Evolutionary conservation across 2,797 vertebrate species (phyloP).

Genomic region (Cryptoblepharus egeriae): DNA sequence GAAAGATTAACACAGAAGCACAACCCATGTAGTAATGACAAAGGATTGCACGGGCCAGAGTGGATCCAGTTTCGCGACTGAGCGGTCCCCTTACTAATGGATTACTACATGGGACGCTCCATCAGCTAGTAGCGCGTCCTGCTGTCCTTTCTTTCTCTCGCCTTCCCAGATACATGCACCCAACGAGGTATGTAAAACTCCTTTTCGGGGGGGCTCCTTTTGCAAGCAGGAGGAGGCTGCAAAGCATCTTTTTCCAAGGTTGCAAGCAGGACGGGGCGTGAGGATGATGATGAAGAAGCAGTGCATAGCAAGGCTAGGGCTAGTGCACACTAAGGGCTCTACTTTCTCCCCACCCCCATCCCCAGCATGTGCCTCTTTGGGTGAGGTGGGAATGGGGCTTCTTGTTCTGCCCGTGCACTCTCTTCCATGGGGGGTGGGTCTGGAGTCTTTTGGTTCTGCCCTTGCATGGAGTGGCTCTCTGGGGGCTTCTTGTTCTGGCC

Average conservation of each 20-base stretch:
- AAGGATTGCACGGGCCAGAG: constrained; percentile 77
- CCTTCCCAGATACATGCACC: constrained; percentile 85
- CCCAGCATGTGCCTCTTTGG: background rate
- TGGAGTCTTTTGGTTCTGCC: too few relatives aligned
- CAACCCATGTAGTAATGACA: constrained; percentile 80
- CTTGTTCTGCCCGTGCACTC: background rate
- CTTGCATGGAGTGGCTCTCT: too few relatives aligned
- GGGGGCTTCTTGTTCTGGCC: too few relatives aligned
- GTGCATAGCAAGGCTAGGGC: constrained; percentile 18
- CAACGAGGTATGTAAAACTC: constrained; percentile 83
- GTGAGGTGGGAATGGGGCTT: background rate
- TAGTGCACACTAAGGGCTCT: background rate
- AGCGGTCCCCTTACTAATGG: constrained; percentile 85
- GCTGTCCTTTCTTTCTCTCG: constrained; percentile 54
- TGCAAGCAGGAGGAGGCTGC: too few relatives aligned
- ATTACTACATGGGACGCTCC: constrained; percentile 90
- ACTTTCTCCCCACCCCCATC: background rate
- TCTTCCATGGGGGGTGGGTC: background rate
- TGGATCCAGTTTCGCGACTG: constrained; percentile 71
- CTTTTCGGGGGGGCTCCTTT: constrained; percentile 23
- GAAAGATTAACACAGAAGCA: constrained; percentile 55
- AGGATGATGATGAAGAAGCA: constrained; percentile 1
- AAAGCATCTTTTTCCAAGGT: constrained; percentile 9
- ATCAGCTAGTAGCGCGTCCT: constrained; percentile 73
- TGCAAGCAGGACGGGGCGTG: constrained; percentile 5